Base-by-base conservation (phyloP, 1,140 invertebrate genomes). In the Platyura marginata region DNA sequence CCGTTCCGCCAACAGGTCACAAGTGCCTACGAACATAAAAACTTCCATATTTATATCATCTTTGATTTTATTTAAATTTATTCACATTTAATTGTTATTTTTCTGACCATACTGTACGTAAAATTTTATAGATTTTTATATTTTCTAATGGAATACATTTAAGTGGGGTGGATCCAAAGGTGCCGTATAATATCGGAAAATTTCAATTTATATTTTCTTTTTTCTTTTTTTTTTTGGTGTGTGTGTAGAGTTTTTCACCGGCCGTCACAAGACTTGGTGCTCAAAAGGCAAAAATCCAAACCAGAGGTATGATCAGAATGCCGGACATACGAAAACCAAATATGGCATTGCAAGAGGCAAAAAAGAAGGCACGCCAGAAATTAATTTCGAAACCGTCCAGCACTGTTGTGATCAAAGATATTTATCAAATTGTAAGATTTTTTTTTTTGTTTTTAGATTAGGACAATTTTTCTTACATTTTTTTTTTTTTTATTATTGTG, bases 201-300 rank as follows among this genome's bases (percentile, higher is more conserved):
- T n/a, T n/a, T n/a, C n/a, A n/a, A n/a, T n/a, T n/a, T n/a, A n/a
- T n/a, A n/a, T n/a, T n/a, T n/a, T n/a, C n/a, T n/a, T n/a, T n/a
- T n/a, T n/a, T n/a, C n/a, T n/a, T n/a, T n/a, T n/a, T n/a, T n/a
- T n/a, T n/a, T n/a, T n/a, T n/a, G n/a, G n/a, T n/a, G n/a, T n/a
- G n/a, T n/a, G n/a, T n/a, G n/a, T 13, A 34, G 32, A 34, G 32
- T 34, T n/a, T 15, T 18, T 58, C 58, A 35, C 55, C 58, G 40
- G 65, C 71, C 44, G 61, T 71, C 33, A 72, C 70, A 20, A 60
- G 70, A 55, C 69, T 69, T 52, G 61, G 63, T 38, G 69, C 69
- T 41, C 65, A 69, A 47, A 69, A 70, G 50, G 66, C 70, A n/a
- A 72, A 71, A 61, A 71, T 71, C 33, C 69, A 72, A 53, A 72